A percentile compares a stretch with the other conserved stretches of the same genome.
Conservation (phyloP, 1,140 invertebrate species). For the Orius insidiosus region DNA sequence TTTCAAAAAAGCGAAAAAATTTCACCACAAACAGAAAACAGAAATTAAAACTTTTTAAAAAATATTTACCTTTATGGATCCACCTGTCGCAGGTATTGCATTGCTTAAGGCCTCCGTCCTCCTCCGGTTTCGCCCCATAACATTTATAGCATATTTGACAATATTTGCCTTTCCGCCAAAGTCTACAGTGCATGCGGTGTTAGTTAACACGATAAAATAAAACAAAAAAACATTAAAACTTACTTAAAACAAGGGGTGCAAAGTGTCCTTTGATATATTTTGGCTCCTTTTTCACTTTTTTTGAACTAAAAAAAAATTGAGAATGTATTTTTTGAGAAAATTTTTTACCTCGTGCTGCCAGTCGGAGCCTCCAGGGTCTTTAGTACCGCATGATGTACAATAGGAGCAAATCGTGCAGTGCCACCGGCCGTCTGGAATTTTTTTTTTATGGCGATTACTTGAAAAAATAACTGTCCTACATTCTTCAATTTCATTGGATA, state of each 20-base stretch:
- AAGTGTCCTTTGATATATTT: conserved; percentile 14
- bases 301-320: conserved; percentile 13
- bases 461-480: conserved; percentile 3
- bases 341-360: conserved; percentile 14
- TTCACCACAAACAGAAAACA: no score
- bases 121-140: conserved; percentile 1
- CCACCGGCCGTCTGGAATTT: conserved; percentile 75
- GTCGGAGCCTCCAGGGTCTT: conserved; percentile 13
- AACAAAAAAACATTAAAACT: not conserved
- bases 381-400: conserved; percentile 12
- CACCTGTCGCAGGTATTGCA: conserved; percentile 7
- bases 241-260: conserved; percentile 14
- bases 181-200: not conserved
- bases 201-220: no score
- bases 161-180: conserved; percentile 8
- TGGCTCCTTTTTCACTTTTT: conserved; percentile 12
- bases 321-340: not conserved
- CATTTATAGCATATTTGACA: conserved; percentile 8
- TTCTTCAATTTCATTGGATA: no score
- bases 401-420: conserved; percentile 56
- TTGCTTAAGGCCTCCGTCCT: not conserved
- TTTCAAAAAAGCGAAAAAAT: no score
- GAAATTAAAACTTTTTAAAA: no score
- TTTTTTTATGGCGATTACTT: conserved; percentile 20
- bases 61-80: conserved; percentile 5